Percentiles rank a stretch among this genome's conserved stretches.
These are phyloP conservation scores for Chironomus riparius DNA, from an alignment of 2,888 invertebrate species.

Conservation along the genomic window DNA sequence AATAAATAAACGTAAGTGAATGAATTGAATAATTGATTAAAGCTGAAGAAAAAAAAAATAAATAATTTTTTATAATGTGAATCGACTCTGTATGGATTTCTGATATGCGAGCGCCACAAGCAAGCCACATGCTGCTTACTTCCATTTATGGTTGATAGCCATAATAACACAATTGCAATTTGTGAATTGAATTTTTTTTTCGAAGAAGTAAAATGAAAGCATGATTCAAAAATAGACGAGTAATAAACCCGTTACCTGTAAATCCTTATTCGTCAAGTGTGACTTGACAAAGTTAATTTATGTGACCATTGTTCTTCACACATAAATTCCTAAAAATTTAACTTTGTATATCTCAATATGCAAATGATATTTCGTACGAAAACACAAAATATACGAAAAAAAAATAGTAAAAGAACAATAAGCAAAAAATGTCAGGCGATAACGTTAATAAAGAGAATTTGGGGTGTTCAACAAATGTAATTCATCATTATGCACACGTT, in stretches of 20 bases:
- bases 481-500: constrained; percentile 3
- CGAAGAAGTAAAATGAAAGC: too few relatives aligned
- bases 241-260: neutral
- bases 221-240: too few relatives aligned
- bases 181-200: neutral
- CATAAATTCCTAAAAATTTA: neutral
- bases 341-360: neutral
- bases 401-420: neutral
- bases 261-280: neutral
- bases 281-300: neutral
- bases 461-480: neutral
- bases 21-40: neutral
- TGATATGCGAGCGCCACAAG: neutral
- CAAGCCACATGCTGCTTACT: neutral
- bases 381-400: neutral
- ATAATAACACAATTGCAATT: neutral
- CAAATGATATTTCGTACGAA: neutral
- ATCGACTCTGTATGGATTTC: neutral
- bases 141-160: neutral
- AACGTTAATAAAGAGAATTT: neutral
- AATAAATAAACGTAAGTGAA: too few relatives aligned
- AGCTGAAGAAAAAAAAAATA: neutral
- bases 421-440: neutral
- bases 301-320: neutral
- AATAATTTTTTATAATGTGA: neutral